A percentile compares a stretch with the other conserved stretches of the same genome.
phyloP scores from a whole-genome alignment of 2,113 vertebrate species.

The Melanerpes formicivorus region DNA sequence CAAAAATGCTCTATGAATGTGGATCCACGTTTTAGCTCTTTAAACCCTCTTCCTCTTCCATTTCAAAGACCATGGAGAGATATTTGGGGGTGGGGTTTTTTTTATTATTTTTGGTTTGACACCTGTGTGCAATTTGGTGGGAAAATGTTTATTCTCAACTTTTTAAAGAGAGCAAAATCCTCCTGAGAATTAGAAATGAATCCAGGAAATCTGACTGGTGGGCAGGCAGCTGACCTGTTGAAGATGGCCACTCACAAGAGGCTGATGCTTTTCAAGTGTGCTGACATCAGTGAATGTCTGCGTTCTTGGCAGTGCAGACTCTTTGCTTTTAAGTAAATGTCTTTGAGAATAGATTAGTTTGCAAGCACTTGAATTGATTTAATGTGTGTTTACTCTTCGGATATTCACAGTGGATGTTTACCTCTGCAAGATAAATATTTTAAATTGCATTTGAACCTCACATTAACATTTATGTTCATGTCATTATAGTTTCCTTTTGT shows the following conservation, averaged over 20 bases:
- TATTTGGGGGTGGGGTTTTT: background rate
- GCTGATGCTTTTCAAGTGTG: background rate
- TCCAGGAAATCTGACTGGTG: background rate
- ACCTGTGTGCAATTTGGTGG: background rate
- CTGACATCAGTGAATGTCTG: background rate
- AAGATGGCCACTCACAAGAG: background rate
- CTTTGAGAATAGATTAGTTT: conserved; percentile 67
- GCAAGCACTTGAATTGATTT: conserved; percentile 67
- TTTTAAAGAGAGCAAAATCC: background rate
- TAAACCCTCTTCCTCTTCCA: background rate
- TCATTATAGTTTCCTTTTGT: conserved; percentile 68
- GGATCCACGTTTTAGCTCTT: background rate
- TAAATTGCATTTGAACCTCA: conserved; percentile 68
- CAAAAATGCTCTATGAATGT: rapidly evolving
- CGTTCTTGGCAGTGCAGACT: background rate
- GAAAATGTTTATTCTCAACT: background rate
- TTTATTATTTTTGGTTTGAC: no score
- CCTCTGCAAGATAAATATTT: conserved; percentile 74
- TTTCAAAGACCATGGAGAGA: background rate
- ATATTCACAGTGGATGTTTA: conserved; percentile 67
- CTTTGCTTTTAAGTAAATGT: conserved; percentile 56
- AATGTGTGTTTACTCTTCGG: conserved; percentile 70
- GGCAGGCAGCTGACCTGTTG: background rate
- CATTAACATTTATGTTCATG: conserved; percentile 73
- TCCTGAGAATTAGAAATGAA: background rate